Evolutionary conservation across 2,888 invertebrate genomes (phyloP).

Genomic region (Hybos culiciformis): DNA sequence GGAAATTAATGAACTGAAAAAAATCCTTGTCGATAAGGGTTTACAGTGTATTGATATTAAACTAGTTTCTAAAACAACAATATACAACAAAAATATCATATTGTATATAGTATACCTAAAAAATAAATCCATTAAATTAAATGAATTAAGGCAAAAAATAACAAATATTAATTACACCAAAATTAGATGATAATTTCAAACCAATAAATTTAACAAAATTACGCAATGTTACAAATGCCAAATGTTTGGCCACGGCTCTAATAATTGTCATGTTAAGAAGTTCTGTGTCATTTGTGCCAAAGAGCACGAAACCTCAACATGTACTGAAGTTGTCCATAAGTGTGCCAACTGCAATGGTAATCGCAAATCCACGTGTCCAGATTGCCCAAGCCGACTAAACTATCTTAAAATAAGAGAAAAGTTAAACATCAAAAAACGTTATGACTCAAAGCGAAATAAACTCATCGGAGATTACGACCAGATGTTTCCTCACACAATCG

Average conservation of each 20-base stretch:
- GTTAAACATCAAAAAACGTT: no score
- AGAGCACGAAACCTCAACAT: not conserved
- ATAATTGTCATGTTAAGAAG: constrained; percentile 1
- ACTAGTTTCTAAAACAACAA: no score
- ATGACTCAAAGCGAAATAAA: no score
- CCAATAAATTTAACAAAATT: constrained; percentile 1
- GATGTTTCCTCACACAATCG: no score
- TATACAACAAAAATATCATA: no score
- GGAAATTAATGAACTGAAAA: no score
- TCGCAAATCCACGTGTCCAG: not conserved
- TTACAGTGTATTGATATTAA: no score
- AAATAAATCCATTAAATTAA: no score
- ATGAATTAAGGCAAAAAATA: not conserved
- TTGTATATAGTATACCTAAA: no score
- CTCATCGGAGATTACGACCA: no score
- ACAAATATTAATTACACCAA: not conserved
- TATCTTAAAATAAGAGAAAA: not conserved
- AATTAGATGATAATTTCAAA: constrained; percentile 1
- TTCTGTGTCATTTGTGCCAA: not conserved
- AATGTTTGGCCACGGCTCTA: constrained; percentile 3
- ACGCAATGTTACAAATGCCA: constrained; percentile 2
- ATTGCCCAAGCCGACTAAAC: not conserved
- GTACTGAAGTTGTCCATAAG: not conserved
- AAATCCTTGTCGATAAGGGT: no score
- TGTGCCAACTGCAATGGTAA: constrained; percentile 2